Percentiles rank a stretch among this genome's conserved stretches.
Evolutionary conservation across 2,113 vertebrate genomes (phyloP).

Genomic region (Clarias gariepinus): DNA sequence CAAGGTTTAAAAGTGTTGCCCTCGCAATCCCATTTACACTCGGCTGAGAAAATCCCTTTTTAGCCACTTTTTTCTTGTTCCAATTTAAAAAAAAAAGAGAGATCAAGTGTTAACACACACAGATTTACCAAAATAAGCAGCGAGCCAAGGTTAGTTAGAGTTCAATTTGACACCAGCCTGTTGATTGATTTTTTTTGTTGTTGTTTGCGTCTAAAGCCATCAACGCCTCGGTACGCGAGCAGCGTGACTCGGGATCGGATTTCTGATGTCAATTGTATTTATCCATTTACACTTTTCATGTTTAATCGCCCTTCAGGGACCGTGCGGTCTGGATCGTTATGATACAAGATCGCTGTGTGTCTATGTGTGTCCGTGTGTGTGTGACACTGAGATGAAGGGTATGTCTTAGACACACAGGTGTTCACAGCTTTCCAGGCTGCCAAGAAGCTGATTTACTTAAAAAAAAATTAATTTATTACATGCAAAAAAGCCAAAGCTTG

Average conservation of each 20-base stretch:
- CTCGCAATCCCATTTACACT: background rate
- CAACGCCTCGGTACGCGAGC: background rate
- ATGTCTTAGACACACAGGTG: constrained; percentile 59
- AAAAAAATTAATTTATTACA: background rate
- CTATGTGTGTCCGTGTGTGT: constrained; percentile 1
- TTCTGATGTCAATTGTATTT: constrained; percentile 34
- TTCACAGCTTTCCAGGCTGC: constrained; percentile 59
- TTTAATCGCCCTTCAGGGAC: constrained; percentile 33
- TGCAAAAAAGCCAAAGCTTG: background rate
- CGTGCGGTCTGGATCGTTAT: background rate
- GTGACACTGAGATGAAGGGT: constrained; percentile 31
- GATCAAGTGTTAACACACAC: background rate
- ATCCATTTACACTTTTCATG: constrained; percentile 45
- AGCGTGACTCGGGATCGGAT: constrained; percentile 13
- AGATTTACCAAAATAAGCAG: constrained; percentile 17
- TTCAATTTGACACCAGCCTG: constrained; percentile 8
- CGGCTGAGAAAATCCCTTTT: background rate
- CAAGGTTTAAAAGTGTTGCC: background rate
- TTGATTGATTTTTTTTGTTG: constrained; percentile 42
- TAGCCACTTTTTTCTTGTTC: background rate
- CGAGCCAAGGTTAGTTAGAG: constrained; percentile 21
- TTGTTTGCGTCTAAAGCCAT: constrained; percentile 19
- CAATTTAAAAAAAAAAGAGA: background rate
- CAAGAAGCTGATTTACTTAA: constrained; percentile 59
- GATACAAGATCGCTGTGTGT: constrained; percentile 32